Base-by-base conservation (phyloP, 2,797 vertebrate genomes). In the Phrynocephalus forsythii region DNA sequence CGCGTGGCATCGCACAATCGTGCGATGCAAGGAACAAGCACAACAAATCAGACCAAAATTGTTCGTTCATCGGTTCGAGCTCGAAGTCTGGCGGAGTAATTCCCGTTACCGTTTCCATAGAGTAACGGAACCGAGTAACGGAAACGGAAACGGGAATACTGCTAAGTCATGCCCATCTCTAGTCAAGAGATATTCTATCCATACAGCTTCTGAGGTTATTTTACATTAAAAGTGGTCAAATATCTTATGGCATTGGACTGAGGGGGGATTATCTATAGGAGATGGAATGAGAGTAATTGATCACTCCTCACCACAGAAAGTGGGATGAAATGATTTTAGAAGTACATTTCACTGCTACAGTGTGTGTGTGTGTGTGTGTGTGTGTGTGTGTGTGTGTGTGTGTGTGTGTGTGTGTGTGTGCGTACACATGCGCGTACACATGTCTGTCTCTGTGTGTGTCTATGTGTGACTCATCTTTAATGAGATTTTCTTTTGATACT, bases 201-300 rank as follows among this genome's bases (percentile, higher is more conserved):
- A 38, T 80, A 44, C 56, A 89, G 44, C 24, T 79, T 30, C 33
- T 82, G 72, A 30, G n/a, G 44, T 68, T 71, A 82, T 69, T 89
- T 79, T 83, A 38, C n/a, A 80, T 84, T 50, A 63, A 56, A 83
- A 79, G 24, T 71, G 28, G 5, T 78, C 33, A 60, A 87, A 69
- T 69, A 83, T 79, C 50, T 79, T 72, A n/a, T 79, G 33, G 28
- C 50, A 24, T 44, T 71, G 33, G 71, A 79, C 71, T 66, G 72
- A n/a, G 60, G 5, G 26, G 63, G 50, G 15, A 18, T 26, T 69
- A 84, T 84, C 67, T 84, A 50, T 72, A 69, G 33, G 75, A 83
- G 33, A 28, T 71, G 13, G 76, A 84, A 83, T 77, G 15, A 22
- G 20, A 16, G 16, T 76, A 68, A 82, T 52, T 79, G 85, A 86